Evolutionary conservation across 2,888 invertebrate species (phyloP), one percentile per base, ranked within the genome.

Genomic region (Autographa gamma): DNA sequence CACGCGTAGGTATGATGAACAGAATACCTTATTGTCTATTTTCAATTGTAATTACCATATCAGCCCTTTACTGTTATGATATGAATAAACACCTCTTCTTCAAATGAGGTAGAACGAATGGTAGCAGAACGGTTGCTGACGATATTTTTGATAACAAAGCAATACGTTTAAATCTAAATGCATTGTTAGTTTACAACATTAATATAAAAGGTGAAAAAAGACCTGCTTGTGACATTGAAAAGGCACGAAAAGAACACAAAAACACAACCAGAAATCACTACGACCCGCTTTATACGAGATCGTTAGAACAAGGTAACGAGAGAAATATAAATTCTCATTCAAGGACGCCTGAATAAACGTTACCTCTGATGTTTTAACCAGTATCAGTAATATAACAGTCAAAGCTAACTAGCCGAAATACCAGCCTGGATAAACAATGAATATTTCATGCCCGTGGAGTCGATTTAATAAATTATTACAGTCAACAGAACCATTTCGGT

Each of bases 381-480:
- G 16, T 34, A 54, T 18, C 18, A 34, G 32, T 34, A 11, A 48
- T 8, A 38, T 38, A 43, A 43, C 14, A 41, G 56, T 60, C 48
- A 63, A 66, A 66, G 58, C 43, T 66, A 59, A 66, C 34, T 75
- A 52, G 64, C 60, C 18, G 34, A 6, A 66, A 63, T 61, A 67
- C 3, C 14, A 38, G 65, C 48, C 14, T 60, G 41, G 62, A 34
- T 19, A 76, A 59, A 69, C 69, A 60, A 73, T 72, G 54, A 72
- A 69, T 69, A 72, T 76, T 69, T 64, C 56, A 64, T 32, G 34
- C 66, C 64, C 63, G 16, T 58, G 48, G 66, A 63, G 60, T 74
- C 64, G 71, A 74, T 71, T 71, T 38, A 52, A 65, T 73, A 67
- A 76, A 73, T 77, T 65, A 77, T 73, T 70, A 58, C 52, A 41